phyloP scores from a whole-genome alignment of 2,113 vertebrate genomes.

The Lasiurus cinereus region DNA sequence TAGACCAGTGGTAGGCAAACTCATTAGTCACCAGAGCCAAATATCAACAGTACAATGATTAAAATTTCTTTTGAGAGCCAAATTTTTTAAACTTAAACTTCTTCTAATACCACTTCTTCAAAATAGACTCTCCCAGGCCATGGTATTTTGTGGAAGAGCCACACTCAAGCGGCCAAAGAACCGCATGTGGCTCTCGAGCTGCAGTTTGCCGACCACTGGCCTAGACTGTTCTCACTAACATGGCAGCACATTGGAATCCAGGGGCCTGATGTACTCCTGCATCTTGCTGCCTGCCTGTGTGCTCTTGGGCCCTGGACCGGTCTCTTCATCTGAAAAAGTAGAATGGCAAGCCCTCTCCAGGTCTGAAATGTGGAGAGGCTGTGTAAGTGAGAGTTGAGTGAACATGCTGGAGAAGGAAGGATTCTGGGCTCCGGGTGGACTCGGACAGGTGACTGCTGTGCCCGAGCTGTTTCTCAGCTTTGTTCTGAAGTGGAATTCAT shows the following conservation, averaged over 20 bases:
- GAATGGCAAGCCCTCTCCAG: accelerated
- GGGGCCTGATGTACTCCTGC: neutral
- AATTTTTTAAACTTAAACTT: too few relatives aligned
- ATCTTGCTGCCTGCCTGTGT: neutral
- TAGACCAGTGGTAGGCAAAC: too few relatives aligned
- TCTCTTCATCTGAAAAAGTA: neutral
- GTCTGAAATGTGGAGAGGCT: neutral
- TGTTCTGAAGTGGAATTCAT: neutral
- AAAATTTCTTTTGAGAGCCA: too few relatives aligned
- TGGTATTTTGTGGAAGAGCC: too few relatives aligned
- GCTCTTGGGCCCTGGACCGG: too few relatives aligned
- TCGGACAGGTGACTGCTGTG: neutral
- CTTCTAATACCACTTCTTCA: too few relatives aligned
- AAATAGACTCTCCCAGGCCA: too few relatives aligned
- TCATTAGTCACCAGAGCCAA: too few relatives aligned
- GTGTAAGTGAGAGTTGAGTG: neutral
- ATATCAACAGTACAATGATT: too few relatives aligned
- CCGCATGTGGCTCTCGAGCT: too few relatives aligned
- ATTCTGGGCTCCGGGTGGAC: neutral
- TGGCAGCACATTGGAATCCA: neutral
- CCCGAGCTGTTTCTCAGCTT: neutral
- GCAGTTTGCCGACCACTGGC: neutral
- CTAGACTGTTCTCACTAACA: neutral
- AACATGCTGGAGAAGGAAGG: neutral
- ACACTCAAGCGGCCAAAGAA: too few relatives aligned